These are phyloP conservation scores for Heteropelma amictum DNA, from an alignment of 2,888 invertebrate species.

Conservation along the genomic window DNA sequence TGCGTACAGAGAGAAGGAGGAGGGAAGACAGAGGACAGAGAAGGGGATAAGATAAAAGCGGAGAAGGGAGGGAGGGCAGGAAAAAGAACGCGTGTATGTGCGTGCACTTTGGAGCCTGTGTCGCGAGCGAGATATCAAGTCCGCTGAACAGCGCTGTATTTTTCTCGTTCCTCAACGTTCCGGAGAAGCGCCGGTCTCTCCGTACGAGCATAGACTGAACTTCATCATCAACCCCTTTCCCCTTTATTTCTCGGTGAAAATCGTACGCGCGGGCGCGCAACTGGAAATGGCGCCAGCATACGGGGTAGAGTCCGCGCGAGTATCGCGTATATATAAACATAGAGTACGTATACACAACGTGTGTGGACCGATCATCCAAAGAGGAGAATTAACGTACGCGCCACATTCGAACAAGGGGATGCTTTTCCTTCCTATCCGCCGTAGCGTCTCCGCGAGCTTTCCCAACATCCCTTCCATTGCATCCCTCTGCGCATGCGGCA, in stretches of 20 bases:
- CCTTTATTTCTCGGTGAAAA: not conserved
- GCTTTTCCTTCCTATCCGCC: conserved; percentile 24
- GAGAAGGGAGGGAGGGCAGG: not conserved
- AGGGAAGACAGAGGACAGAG: not conserved
- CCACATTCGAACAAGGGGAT: conserved; percentile 18
- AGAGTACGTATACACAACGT: too few species aligned
- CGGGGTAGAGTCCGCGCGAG: conserved; percentile 46
- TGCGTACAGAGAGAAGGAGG: not conserved
- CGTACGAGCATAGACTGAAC: conserved; percentile 73
- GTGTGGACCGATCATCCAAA: conserved; percentile 18
- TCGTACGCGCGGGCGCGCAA: conserved; percentile 52
- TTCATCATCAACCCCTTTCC: conserved; percentile 50
- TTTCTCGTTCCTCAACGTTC: conserved; percentile 24
- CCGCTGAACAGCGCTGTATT: conserved; percentile 27
- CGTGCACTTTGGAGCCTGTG: conserved; percentile 16
- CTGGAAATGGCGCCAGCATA: conserved; percentile 66
- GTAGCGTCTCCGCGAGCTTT: conserved; percentile 18
- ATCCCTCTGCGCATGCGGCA: conserved; percentile 25
- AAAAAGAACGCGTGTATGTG: not conserved
- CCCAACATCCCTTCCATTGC: conserved; percentile 10
- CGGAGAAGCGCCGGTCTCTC: conserved; percentile 62
- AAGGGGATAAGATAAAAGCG: not conserved
- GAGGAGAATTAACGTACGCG: not conserved
- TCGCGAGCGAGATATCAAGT: conserved; percentile 31
- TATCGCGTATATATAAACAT: too few species aligned